Conservation (phyloP, 2,113 vertebrate genomes). For the Tragulus kanchil region DNA sequence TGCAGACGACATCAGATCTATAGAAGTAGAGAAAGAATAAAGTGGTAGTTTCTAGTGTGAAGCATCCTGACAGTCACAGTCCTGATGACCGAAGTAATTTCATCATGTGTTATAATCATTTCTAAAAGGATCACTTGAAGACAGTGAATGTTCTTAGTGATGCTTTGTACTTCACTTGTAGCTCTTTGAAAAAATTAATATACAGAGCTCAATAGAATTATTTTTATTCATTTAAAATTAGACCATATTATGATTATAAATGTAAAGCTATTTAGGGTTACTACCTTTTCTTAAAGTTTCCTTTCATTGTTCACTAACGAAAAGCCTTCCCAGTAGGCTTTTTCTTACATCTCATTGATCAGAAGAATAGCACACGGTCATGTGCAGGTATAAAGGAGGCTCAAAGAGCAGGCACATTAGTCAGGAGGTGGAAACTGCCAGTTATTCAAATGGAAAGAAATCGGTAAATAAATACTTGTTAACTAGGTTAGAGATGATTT, state of each 20-base stretch:
- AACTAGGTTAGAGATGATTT: neutral
- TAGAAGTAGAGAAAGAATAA: neutral
- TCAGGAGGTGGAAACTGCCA: neutral
- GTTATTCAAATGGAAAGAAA: neutral
- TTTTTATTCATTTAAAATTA: constrained; percentile 40
- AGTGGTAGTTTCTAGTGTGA: neutral
- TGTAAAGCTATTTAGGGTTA: neutral
- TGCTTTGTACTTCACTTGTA: constrained; percentile 1
- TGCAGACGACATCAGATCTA: neutral
- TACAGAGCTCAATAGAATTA: neutral
- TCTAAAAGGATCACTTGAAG: constrained; percentile 1
- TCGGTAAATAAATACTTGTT: neutral
- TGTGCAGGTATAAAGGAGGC: neutral
- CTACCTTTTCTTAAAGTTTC: neutral
- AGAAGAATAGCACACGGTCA: neutral
- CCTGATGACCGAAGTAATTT: neutral
- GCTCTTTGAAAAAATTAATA: neutral
- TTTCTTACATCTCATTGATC: neutral
- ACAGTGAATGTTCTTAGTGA: neutral
- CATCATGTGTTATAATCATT: neutral
- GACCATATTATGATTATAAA: constrained; percentile 19
- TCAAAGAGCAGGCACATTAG: neutral
- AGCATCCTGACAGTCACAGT: neutral
- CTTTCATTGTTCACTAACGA: constrained; percentile 9
- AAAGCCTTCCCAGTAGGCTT: neutral